Conservation (phyloP, 2,888 invertebrate genomes). For the Gnatocerus cornutus region DNA sequence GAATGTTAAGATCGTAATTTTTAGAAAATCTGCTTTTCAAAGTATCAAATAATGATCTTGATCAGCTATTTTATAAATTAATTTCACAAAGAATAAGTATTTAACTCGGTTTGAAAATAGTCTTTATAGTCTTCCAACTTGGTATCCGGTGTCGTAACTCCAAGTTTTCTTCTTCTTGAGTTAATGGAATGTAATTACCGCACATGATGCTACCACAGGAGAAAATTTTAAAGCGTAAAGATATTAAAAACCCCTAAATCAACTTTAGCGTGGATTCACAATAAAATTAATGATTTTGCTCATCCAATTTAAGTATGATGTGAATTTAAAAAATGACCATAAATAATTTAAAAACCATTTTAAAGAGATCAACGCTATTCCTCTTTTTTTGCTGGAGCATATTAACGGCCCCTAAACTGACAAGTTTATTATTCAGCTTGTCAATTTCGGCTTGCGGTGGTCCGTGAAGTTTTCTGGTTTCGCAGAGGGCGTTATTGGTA, state of each 20-base stretch:
- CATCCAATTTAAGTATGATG: background rate
- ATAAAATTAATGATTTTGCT: background rate
- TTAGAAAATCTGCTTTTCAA: no score
- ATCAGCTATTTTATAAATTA: no score
- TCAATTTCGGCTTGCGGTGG: conserved; percentile 40
- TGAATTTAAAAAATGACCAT: background rate
- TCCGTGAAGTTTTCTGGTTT: conserved; percentile 46
- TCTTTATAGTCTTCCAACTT: no score
- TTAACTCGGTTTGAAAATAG: no score
- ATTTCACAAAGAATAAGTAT: no score
- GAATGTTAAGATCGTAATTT: no score
- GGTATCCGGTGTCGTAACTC: no score
- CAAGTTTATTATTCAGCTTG: conserved; percentile 42
- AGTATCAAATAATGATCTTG: no score
- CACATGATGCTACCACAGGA: no score
- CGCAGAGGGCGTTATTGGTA: conserved; percentile 55
- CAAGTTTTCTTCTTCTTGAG: no score
- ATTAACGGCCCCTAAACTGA: conserved; percentile 21
- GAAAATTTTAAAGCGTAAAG: background rate
- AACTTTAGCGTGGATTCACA: background rate
- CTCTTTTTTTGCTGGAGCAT: background rate
- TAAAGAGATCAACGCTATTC: background rate
- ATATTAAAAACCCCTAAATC: background rate
- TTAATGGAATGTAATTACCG: no score
- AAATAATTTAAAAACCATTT: background rate